These are phyloP conservation scores for Diachasma alloeum DNA, from an alignment of 1,140 invertebrate genomes.

Conservation along the genomic window DNA sequence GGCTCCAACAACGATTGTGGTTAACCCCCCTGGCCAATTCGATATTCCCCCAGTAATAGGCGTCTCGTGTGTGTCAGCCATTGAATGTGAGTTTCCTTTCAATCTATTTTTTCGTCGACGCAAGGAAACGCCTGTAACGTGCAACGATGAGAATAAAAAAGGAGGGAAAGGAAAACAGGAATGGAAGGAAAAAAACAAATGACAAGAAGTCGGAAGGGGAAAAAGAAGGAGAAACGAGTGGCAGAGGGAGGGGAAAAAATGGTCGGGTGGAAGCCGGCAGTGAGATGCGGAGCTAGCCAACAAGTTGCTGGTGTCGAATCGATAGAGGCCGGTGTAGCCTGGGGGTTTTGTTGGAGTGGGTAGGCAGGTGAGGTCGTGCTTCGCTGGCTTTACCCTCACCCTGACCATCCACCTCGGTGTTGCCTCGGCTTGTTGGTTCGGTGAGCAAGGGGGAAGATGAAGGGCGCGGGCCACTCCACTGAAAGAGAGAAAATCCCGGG, in stretches of 20 bases:
- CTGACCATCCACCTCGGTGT: not conserved
- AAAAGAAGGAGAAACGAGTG: not conserved
- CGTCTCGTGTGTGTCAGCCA: not conserved
- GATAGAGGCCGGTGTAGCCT: constrained; percentile 54
- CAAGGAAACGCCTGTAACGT: not conserved
- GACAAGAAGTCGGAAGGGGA: not conserved
- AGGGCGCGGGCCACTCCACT: too few species aligned
- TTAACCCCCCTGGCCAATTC: not conserved
- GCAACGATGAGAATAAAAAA: not conserved
- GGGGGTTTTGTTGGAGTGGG: constrained; percentile 30
- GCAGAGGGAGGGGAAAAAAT: constrained; percentile 6
- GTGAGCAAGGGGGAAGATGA: too few species aligned
- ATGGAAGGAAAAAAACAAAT: not conserved
- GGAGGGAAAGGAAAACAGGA: constrained; percentile 15
- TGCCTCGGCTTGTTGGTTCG: too few species aligned
- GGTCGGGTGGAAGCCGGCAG: not conserved
- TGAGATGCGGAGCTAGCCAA: constrained; percentile 47
- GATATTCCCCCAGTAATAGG: not conserved
- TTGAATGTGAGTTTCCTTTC: not conserved
- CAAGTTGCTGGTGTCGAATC: constrained; percentile 62
- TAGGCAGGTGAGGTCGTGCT: constrained; percentile 43
- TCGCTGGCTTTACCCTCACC: constrained; percentile 26
- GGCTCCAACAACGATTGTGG: constrained; percentile 1
- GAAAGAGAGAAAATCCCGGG: too few species aligned
- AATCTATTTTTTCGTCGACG: not conserved